Base-by-base conservation (phyloP, 2,113 vertebrate genomes). In the Mionectes macconnelli region DNA sequence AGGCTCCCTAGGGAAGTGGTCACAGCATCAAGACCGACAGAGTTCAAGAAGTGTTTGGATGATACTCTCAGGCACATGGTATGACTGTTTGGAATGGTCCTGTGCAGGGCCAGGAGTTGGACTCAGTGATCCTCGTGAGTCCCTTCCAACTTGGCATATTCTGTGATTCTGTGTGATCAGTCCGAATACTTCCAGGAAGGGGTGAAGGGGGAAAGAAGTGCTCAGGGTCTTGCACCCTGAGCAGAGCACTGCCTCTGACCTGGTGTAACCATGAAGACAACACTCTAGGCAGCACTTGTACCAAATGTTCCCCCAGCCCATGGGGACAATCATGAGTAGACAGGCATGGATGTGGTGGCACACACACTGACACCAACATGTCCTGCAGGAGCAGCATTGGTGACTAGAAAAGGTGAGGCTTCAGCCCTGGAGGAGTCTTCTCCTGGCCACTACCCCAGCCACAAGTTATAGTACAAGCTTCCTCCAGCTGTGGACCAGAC, bases 281-380 rank as follows among this genome's bases (percentile, higher is more conserved):
- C 0, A 1, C 14, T 69, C 14, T 10, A 28, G 50, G 12, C 62
- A 84, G 33, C 2, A 0, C 30, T 35, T 14, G 7, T 2, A 2
- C 8, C n/a, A 39, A 7, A 13, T 35, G 14, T 19, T 53, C 9
- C 25, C 39, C 14, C 45, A 30, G 18, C 7, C 57, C 9, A 0
- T 5, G 57, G 24, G 44, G 13, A n/a, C 6, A 1, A 8, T 23
- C 0, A 0, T 0, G 2, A 74, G 50, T 30, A 67, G 37, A 50
- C 8, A 49, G 44, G 6, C 35, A 14, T 14, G 40, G 37, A 44
- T n/a, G 10, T 23, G 31, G 33, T 69, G 53, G 44, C 28, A 62
- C 25, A 27, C 9, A n/a, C 37, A 42, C 24, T 12, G 3, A 8
- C 12, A 4, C 6, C 0, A 0, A 37, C 17, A 8, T 8, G 13